Base-by-base conservation (phyloP, 53 echinoderm and acorn worm species). In the Paracentrotus lividus region DNA sequence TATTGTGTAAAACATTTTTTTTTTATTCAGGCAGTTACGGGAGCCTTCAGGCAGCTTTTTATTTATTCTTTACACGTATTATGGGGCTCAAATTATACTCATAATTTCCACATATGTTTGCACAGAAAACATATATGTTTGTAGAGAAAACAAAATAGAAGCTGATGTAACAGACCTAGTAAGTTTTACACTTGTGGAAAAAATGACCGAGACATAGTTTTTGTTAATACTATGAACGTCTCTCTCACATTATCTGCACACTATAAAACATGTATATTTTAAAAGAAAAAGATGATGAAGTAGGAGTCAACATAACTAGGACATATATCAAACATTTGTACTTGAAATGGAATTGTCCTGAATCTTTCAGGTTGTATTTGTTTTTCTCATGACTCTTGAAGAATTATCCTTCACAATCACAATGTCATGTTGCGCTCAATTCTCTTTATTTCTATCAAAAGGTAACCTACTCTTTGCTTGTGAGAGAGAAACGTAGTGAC, bases 301-400 rank as follows among this genome's bases (percentile, higher is more conserved):
- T 12, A 7, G 26, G 47, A 34, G 44, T 78, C 47, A 47, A 45
- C 78, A 78, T 24, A 7, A 40, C 16, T 34, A 21, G 38, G 3
- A 34, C 75, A 38, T 75, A 38, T 15, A 40, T 38, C 36, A 31
- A 67, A 33, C 36, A 75, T 75, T 40, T 75, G 40, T 40, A 40
- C 40, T 75, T 75, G 40, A 20, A 12, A 42, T 15, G 42, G 5
- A 75, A 75, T 7, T 0, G 40, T 18, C 5, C 0, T 75, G 36
- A 36, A 15, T 36, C 20, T 40, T 36, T 40, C 18, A 42, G 18
- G 15, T 75, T 38, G 16, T 75, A 20, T 75, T 75, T 75, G 40
- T 40, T 75, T 75, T 75, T 75, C 75, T 75, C 75, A 75, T 38
- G 75, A 75, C 38, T 75, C 38, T 67, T 75, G 75, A 75, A n/a